Evolutionary conservation across 2,888 invertebrate genomes (phyloP), one percentile per base, ranked within the genome.

Genomic region (Leucophora obtusa): DNA sequence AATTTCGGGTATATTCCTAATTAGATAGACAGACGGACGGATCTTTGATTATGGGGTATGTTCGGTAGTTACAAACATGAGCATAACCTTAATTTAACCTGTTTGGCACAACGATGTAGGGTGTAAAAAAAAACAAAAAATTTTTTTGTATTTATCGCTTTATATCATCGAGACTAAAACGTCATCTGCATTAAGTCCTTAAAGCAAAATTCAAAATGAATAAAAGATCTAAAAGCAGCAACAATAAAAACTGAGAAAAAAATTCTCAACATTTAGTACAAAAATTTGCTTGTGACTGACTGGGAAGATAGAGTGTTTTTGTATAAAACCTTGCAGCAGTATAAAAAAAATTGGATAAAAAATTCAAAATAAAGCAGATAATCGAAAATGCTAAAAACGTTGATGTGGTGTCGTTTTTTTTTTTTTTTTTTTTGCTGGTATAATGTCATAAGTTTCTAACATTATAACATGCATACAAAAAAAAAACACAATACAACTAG

Each of bases 361-460:
- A 69, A 59, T 21, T 9, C 50, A 59, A 50, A 58, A 69, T 60
- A 54, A 66, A 71, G 43, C 65, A 51, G 73, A 81, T 77, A 77
- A 81, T 77, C 81, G 70, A 81, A 81, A 77, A 81, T 81, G 63
- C 72, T 69, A 76, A 72, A 76, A 80, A 73, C 69, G 72, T 73
- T 73, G 72, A 73, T 69, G 72, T 65, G 68, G 51, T 72, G 71
- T 68, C 62, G 80, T 71, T 80, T 75, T 80, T 71, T 59, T 65
- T 79, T 79, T 79, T n/a, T n/a, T n/a, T n/a, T n/a, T n/a, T 71
- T 65, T 33, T 68, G 68, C 28, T 75, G 71, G 53, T 53, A 50
- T 70, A 75, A 71, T 71, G 62, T 71, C 56, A 79, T 66, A 75
- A 75, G 71, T 75, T 75, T 66, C 56, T 38, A 54, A 62, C 58